A percentile compares a stretch with the other conserved stretches of the same genome.
phyloP scores from a whole-genome alignment of 2,113 vertebrate genomes.

The Protobothrops flavoviridis region DNA sequence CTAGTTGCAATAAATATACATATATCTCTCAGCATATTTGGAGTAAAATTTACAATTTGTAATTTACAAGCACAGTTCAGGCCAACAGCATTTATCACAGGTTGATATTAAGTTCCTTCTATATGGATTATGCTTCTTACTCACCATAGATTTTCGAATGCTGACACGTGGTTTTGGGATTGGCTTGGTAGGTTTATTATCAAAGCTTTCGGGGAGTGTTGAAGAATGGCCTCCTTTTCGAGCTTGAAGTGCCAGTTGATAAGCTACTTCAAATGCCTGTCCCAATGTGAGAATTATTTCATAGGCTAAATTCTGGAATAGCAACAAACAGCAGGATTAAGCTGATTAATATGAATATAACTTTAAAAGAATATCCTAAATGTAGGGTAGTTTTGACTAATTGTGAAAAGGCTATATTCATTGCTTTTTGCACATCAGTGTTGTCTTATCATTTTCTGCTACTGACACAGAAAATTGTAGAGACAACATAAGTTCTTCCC shows the following conservation, averaged over 20 bases:
- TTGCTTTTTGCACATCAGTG: neutral
- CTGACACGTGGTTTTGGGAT: conserved; percentile 97
- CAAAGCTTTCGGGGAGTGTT: conserved; percentile 96
- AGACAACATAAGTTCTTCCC: neutral
- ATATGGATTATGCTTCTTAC: conserved; percentile 58
- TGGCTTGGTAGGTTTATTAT: conserved; percentile 95
- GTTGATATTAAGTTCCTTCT: neutral
- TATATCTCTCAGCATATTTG: neutral
- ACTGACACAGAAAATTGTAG: conserved; percentile 4
- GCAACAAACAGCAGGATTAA: conserved; percentile 39
- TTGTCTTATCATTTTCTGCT: neutral
- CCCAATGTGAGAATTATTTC: conserved; percentile 98
- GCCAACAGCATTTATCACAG: neutral
- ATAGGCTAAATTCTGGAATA: conserved; percentile 92
- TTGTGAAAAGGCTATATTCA: neutral
- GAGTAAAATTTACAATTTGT: neutral
- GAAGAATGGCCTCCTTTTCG: conserved; percentile 95
- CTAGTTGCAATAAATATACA: neutral
- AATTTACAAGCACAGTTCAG: neutral
- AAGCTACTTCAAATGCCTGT: conserved; percentile 98
- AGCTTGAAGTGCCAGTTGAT: conserved; percentile 96
- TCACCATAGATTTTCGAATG: conserved; percentile 97
- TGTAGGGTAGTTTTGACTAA: neutral
- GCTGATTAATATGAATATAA: neutral
- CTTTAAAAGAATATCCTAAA: neutral